Conservation (phyloP, 2,113 vertebrate species). For the Sylvilagus bachmani region DNA sequence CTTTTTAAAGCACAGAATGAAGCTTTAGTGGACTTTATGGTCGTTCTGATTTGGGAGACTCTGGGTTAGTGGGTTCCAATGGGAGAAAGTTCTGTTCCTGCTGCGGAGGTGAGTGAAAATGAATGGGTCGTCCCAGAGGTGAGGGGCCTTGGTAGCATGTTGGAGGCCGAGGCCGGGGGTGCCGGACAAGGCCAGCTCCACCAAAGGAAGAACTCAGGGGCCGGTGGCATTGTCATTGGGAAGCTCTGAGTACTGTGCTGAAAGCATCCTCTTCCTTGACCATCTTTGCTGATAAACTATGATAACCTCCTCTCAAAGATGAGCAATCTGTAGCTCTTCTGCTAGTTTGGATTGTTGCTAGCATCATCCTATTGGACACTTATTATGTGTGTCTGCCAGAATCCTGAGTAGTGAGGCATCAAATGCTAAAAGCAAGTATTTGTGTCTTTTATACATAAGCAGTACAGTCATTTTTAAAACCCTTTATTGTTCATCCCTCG, state of each 20-base stretch:
- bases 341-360: not conserved
- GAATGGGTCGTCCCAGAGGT: not conserved
- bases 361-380: not conserved
- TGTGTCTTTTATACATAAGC: not conserved
- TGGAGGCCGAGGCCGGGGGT: not conserved
- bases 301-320: not conserved
- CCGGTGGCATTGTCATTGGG: not conserved
- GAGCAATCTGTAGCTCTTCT: not conserved
- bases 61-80: not conserved
- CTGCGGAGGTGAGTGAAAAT: not conserved
- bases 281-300: not conserved
- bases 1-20: not conserved
- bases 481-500: not conserved
- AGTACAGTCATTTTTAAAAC: not conserved
- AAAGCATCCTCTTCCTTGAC: not conserved
- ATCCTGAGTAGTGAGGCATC: not conserved
- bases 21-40: not conserved
- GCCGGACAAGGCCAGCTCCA: not conserved
- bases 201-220: not conserved
- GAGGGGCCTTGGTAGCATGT: not conserved
- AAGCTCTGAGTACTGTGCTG: not conserved
- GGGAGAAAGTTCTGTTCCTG: not conserved
- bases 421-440: conserved; percentile 34
- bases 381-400: not conserved
- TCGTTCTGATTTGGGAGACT: not conserved